Base-by-base conservation (phyloP, 1,140 invertebrate species). In the Pseudomyrmex sp. region DNA sequence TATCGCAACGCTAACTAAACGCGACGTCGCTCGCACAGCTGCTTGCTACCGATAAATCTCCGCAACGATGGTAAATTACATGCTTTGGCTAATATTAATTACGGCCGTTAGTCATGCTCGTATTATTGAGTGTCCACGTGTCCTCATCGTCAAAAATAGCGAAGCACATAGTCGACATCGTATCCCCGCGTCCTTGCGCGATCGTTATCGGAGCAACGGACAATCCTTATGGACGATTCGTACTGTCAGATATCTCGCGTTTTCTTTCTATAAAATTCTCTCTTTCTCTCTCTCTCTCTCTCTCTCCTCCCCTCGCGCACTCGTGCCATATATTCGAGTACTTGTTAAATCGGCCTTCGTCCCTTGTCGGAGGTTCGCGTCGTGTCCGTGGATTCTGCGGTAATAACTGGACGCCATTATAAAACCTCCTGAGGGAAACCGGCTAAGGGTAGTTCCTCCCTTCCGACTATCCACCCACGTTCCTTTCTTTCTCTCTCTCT, bases 341-440 rank as follows among this genome's bases (percentile, higher is more conserved):
- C 91, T 92, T 92, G 90, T 92, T 92, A 92, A 91, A 92, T 92
- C 90, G 90, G 87, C 84, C 88, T 89, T 75, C 86, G 88, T 92
- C 91, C 91, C 91, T 93, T 92, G 92, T 92, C 90, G 92, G 92
- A 92, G 92, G 91, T 93, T 93, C 92, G 92, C 91, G 93, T 93
- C 92, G 92, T 91, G 91, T 93, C 91, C 91, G 92, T 92, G 90
- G 92, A 92, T 93, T 90, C 91, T 92, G 90, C 90, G 91, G 90
- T 94, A 94, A 94, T 94, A 94, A 94, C 94, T 94, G 93, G 93
- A 94, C 93, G 92, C 93, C 94, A 94, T 94, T 94, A 94, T 94
- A 94, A 94, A 93, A 93, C 89, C 91, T 94, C 93, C 92, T 90
- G 91, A 93, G 93, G 93, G 92, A 93, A 94, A 93, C 91, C 92